Conservation (phyloP, 2,797 vertebrate genomes). For the Aselliscus stoliczkanus region DNA sequence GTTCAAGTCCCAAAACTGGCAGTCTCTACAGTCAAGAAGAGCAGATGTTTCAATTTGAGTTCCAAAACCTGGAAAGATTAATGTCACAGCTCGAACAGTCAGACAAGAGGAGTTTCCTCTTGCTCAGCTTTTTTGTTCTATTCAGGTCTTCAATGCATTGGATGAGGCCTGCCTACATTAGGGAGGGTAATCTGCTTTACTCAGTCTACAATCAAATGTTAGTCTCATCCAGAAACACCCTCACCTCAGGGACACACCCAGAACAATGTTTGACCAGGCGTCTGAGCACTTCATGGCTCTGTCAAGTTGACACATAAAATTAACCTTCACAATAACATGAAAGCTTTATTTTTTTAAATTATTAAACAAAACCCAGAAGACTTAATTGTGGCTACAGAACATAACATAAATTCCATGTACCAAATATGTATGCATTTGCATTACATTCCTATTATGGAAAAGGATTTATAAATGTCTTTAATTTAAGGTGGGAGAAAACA, state of each 20-base stretch:
- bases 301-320: not conserved
- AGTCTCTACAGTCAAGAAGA: not conserved
- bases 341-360: not conserved
- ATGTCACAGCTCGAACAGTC: not conserved
- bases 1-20: not conserved
- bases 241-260: not conserved
- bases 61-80: not conserved
- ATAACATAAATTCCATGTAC: not conserved
- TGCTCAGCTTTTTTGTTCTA: not conserved
- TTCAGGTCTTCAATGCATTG: not conserved
- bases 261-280: not conserved
- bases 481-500: not conserved
- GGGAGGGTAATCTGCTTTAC: not conserved
- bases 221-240: not conserved
- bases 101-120: not conserved
- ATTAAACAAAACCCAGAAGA: not conserved
- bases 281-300: not conserved
- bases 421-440: not conserved
- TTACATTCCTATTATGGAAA: not conserved
- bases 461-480: not conserved
- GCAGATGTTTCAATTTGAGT: not conserved
- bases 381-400: not conserved
- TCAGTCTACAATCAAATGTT: not conserved
- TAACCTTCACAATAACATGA: not conserved
- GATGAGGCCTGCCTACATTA: not conserved